A percentile compares a stretch with the other conserved stretches of the same genome.
Conservation (phyloP, 2,113 vertebrate genomes). For the Xenus cinereus region DNA sequence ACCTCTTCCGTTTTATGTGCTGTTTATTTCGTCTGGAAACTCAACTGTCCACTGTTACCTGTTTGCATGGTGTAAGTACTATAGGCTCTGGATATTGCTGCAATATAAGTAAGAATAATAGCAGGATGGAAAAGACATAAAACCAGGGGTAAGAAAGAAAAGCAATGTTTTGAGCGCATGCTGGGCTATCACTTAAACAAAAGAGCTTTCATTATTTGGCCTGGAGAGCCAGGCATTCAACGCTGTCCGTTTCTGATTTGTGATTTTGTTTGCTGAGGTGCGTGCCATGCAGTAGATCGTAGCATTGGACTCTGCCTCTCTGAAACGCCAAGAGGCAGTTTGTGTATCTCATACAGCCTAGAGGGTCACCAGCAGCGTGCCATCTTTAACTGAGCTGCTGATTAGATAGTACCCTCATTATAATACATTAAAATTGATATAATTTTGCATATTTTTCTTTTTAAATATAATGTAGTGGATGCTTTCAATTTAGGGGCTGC, state of each 20-base stretch:
- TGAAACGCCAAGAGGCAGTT: neutral
- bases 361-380: neutral
- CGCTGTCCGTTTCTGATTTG: neutral
- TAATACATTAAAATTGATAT: neutral
- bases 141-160: neutral
- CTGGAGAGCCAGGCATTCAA: neutral
- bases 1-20: neutral
- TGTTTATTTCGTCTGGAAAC: neutral
- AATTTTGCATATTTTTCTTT: neutral
- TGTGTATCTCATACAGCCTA: neutral
- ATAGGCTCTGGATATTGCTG: neutral
- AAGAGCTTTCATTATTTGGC: neutral
- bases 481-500: neutral
- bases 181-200: neutral
- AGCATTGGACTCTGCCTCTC: neutral
- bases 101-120: neutral
- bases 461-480: neutral
- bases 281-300: neutral
- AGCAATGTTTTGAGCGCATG: neutral
- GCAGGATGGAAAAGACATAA: neutral
- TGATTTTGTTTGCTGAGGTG: neutral
- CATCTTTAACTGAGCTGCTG: neutral
- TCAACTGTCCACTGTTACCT: rapidly evolving
- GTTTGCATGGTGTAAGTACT: neutral
- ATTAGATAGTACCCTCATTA: neutral